These are phyloP conservation scores for Carlito syrichta DNA, from an alignment of 2,113 vertebrate species.

Conservation along the genomic window DNA sequence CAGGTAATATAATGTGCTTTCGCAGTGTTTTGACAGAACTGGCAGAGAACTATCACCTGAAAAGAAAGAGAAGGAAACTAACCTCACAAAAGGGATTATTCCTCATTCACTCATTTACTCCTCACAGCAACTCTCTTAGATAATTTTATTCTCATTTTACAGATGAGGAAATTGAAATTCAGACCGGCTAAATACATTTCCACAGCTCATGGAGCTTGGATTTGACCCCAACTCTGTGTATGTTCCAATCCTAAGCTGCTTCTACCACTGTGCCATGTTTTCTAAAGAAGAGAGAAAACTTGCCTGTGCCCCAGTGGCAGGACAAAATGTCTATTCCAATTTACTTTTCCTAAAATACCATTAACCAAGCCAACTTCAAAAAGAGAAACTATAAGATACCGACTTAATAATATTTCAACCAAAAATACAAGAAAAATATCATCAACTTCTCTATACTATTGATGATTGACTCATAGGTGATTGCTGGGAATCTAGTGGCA, in stretches of 20 bases:
- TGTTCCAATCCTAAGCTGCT: neutral
- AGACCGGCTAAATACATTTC: neutral
- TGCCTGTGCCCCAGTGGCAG: neutral
- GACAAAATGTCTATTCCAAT: neutral
- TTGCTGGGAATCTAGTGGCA: neutral
- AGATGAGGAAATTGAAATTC: neutral
- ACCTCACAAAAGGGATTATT: neutral
- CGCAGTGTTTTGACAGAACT: neutral
- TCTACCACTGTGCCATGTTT: neutral
- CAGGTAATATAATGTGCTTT: neutral
- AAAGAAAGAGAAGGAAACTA: neutral
- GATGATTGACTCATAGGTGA: neutral
- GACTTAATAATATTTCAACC: neutral
- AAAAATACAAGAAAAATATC: neutral
- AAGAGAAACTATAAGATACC: neutral
- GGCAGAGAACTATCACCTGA: neutral
- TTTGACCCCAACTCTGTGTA: neutral
- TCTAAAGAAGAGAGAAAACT: neutral
- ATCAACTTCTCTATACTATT: neutral
- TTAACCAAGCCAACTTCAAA: neutral
- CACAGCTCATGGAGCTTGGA: neutral
- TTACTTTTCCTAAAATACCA: neutral
- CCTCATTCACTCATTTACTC: neutral
- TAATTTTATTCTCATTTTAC: neutral
- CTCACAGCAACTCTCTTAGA: neutral